phyloP scores from a whole-genome alignment of 2,797 vertebrate genomes.

The Glyptemys insculpta region DNA sequence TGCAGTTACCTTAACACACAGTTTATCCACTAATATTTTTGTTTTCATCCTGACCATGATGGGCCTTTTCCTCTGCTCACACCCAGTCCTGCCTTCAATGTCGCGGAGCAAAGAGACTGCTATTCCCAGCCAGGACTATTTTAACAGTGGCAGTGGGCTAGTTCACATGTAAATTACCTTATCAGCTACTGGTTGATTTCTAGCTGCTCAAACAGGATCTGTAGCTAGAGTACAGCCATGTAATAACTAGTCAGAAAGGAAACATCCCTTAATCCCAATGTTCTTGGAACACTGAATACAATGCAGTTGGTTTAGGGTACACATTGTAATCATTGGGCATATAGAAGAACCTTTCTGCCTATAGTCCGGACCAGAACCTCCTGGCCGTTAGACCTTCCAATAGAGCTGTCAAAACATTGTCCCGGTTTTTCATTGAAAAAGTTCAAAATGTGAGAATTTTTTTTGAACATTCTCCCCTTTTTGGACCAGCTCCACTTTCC shows the following conservation, averaged over 20 bases:
- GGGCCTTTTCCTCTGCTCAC: background rate
- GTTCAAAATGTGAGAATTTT: background rate
- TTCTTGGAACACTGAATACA: background rate
- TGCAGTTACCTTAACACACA: conserved; percentile 36
- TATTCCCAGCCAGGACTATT: background rate
- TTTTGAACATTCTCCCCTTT: background rate
- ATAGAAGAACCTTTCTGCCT: background rate
- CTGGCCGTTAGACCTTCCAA: background rate
- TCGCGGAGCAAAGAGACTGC: background rate
- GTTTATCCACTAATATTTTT: background rate
- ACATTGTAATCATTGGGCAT: background rate
- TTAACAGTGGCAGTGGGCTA: conserved; percentile 28
- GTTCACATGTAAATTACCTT: background rate
- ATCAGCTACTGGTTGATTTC: fast-evolving
- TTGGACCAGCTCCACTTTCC: background rate
- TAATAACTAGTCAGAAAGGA: background rate
- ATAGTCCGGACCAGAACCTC: background rate
- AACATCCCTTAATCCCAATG: background rate
- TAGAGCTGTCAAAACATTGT: background rate
- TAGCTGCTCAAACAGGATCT: background rate
- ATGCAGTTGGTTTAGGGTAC: background rate
- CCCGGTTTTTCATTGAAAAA: background rate
- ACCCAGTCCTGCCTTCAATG: background rate
- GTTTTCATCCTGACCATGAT: background rate
- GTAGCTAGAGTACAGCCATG: background rate